These are phyloP conservation scores for Meloidogyne exigua DNA, from an alignment of 1,140 invertebrate species.

Conservation along the genomic window DNA sequence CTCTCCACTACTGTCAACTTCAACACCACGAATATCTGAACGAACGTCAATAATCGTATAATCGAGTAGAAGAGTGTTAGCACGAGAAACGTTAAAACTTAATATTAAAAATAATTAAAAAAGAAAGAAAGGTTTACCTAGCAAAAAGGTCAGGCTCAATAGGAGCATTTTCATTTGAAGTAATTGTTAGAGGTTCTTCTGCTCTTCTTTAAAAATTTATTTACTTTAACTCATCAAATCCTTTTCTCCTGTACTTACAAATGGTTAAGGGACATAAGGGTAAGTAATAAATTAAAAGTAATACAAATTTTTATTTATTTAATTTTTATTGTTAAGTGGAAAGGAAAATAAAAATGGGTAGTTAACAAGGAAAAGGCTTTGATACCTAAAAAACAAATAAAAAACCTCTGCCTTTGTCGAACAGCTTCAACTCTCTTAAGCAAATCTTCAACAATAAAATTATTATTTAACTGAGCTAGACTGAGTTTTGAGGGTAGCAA, in stretches of 20 bases:
- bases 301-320: no score
- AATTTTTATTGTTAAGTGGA: no score
- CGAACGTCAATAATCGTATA: constrained; percentile 50
- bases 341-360: no score
- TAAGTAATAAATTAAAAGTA: no score
- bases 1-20: constrained; percentile 56
- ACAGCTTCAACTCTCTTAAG: constrained; percentile 24
- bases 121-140: neutral
- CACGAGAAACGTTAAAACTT: constrained; percentile 49
- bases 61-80: constrained; percentile 55
- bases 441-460: constrained; percentile 45
- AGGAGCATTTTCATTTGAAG: neutral
- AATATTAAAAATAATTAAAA: neutral
- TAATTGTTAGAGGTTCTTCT: neutral
- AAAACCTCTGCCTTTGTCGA: constrained; percentile 14
- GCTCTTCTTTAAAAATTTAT: neutral
- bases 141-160: constrained; percentile 16
- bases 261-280: no score
- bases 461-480: constrained; percentile 41
- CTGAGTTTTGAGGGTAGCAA: constrained; percentile 45
- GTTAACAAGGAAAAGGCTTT: no score
- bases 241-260: no score
- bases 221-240: no score
- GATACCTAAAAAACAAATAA: no score
- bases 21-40: constrained; percentile 48